These are phyloP conservation scores for Mantis religiosa DNA, from an alignment of 2,888 invertebrate species.

Conservation along the genomic window DNA sequence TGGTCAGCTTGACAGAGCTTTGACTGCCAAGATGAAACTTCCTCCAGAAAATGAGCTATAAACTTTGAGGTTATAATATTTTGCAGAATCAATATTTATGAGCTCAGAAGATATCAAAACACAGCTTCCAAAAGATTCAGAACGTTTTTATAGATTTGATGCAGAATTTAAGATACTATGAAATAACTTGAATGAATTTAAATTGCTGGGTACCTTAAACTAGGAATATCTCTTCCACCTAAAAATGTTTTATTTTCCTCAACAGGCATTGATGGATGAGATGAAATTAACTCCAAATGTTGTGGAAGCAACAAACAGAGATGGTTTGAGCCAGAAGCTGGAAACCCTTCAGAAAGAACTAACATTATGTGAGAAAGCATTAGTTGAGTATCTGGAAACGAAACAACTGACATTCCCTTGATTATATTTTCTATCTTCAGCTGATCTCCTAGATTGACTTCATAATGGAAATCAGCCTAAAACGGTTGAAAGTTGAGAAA, in stretches of 20 bases:
- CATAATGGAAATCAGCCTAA: conserved; percentile 94
- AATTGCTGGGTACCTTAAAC: too few species aligned
- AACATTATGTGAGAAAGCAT: conserved; percentile 89
- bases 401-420: conserved; percentile 91
- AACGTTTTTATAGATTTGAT: conserved; percentile 86
- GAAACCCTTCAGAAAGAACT: conserved; percentile 81
- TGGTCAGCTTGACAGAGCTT: too few species aligned
- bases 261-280: too few species aligned
- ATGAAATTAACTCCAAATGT: too few species aligned
- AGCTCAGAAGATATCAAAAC: conserved; percentile 94
- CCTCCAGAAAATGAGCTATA: conserved; percentile 90
- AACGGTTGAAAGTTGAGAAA: conserved; percentile 57
- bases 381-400: conserved; percentile 96
- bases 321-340: conserved; percentile 72
- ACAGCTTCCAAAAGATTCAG: conserved; percentile 90
- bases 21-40: conserved; percentile 94
- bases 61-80: conserved; percentile 96
- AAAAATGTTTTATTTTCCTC: too few species aligned
- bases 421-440: conserved; percentile 96
- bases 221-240: too few species aligned
- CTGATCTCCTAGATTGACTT: conserved; percentile 88
- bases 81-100: conserved; percentile 96
- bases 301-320: conserved; percentile 82
- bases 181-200: too few species aligned
- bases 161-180: too few species aligned